Base-by-base conservation (phyloP, 2,797 vertebrate genomes). In the Margarornis squamiger region DNA sequence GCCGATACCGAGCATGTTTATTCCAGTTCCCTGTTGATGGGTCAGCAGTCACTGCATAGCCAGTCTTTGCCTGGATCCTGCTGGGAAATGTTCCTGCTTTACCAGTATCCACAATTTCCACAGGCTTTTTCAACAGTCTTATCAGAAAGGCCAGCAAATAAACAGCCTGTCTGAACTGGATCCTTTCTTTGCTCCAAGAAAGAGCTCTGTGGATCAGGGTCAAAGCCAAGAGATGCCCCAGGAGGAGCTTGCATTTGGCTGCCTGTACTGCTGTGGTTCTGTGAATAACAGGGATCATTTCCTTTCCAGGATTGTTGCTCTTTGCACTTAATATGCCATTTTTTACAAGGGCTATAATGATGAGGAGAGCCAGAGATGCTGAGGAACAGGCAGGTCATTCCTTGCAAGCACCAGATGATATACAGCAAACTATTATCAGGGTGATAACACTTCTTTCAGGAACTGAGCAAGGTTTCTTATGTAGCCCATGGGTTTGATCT, bases 311-410 rank as follows among this genome's bases (percentile, higher is more conserved):
- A 66, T 6, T 92, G 32, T 51, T 86, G 77, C 52, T 91, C 85
- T 79, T 84, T 78, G 58, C 66, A 95, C 57, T 95, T 82, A 86
- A 82, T 63, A 29, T 73, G 76, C 61, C 93, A 66, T 77, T 74
- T 96, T 95, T 94, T 27, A 89, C 75, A 88, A 90, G 79, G 46
- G 29, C 66, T 84, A 1, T 94, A 95, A 92, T 57, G 88, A 67
- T 88, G 92, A 92, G 85, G 62, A 87, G 92, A 93, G 77, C n/a
- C 81, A 95, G 95, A 89, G 88, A 54, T 79, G 63, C 90, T 79
- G 72, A 88, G 66, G 72, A 89, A n/a, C 58, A 92, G 85, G 88
- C 79, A 93, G 85, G 88, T 79, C 75, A 55, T 68, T 95, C 41
- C 92, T 79, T 76, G 81, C 73, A 81, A 94, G 79, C 1, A 1